Evolutionary conservation across 2,113 vertebrate species (phyloP).

Genomic region (Peromyscus leucopus): DNA sequence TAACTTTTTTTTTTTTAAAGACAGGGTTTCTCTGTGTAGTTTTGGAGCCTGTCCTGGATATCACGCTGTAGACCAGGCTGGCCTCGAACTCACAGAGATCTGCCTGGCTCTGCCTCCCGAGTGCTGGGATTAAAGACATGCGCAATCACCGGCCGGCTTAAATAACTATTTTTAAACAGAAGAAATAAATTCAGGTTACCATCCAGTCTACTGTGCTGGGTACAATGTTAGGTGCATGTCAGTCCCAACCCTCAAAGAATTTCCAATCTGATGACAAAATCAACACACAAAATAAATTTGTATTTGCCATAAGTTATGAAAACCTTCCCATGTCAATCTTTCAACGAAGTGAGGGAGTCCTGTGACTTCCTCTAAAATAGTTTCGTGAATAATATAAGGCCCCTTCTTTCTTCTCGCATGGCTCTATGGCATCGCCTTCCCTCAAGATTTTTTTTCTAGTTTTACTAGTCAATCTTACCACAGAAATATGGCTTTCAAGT

Average conservation of each 20-base stretch:
- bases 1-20: background rate
- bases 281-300: constrained; percentile 10
- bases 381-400: constrained; percentile 2
- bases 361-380: constrained; percentile 1
- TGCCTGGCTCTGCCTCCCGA: too few relatives aligned
- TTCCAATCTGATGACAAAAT: constrained; percentile 36
- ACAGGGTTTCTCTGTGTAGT: too few relatives aligned
- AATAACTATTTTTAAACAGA: background rate
- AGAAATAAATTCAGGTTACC: background rate
- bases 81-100: too few relatives aligned
- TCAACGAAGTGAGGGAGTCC: background rate
- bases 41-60: too few relatives aligned
- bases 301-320: background rate
- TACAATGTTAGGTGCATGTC: background rate
- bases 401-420: background rate
- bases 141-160: too few relatives aligned
- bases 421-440: background rate
- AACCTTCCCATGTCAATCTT: constrained; percentile 9
- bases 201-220: background rate
- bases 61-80: too few relatives aligned
- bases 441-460: background rate
- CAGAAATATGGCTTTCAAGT: background rate
- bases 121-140: too few relatives aligned
- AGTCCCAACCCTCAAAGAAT: background rate
- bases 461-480: constrained; percentile 39